Evolutionary conservation across 1,140 invertebrate genomes (phyloP), one percentile per base, ranked within the genome.

Genomic region (Leptestheria dahalacensis): DNA sequence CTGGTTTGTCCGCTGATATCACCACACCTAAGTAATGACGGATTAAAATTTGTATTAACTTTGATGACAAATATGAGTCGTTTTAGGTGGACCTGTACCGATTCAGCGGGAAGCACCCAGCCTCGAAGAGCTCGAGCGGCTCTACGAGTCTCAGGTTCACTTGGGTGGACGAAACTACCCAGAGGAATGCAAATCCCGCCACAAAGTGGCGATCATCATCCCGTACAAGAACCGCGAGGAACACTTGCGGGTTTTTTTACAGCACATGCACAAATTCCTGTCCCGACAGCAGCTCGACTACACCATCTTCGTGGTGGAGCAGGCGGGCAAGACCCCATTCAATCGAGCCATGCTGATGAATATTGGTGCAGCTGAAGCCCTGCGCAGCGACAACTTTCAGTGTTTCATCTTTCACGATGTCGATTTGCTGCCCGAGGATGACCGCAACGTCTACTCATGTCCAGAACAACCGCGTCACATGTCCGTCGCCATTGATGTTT

Each of bases 281-380:
- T 84, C 88, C 71, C 81, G 83, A 62, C 93, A 97, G 72, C 83
- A 89, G 71, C 78, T 96, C 55, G 86, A 93, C 68, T 97, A 97
- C 74, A 83, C 84, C 63, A 91, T 97, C 66, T 93, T 89, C 72
- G 81, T 97, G n/a, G 78, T 96, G n/a, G 93, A 97, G 73, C 92
- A 96, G 72, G 77, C 77, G 71, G 82, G 81, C 82, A 67, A 69
- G 64, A 33, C 9, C 26, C 77, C 78, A 15, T 97, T 97, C 70
- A 97, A 97, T 72, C 79, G 91, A 57, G 94, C 89, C 1, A 86
- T 88, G 76, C 75, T 97, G 50, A 88, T 97, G 83, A 97, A 97
- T 73, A 83, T 96, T n/a, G 94, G 92, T 6, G 96, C 85, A 72
- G 77, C 81, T 46, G 92, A 96, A 72, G 85, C 89, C 1, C 71